Conservation (phyloP, 2,113 vertebrate genomes). For the Petroica traversi region DNA sequence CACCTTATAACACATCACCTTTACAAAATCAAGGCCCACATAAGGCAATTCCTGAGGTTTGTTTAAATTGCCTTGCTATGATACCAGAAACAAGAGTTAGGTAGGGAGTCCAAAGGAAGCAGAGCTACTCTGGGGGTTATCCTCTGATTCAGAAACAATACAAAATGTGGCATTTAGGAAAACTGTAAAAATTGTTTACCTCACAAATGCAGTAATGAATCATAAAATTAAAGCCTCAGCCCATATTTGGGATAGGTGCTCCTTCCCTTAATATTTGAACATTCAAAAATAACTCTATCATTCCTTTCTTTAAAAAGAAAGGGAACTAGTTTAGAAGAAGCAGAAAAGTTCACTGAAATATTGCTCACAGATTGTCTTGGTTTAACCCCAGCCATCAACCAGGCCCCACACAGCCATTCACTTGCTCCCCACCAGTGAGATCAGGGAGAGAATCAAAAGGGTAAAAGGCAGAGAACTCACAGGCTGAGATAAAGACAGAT, state of each 20-base stretch:
- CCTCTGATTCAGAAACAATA: background rate
- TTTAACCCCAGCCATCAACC: background rate
- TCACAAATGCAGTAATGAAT: background rate
- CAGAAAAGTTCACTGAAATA: background rate
- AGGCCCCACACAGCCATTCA: background rate
- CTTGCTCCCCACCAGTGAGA: background rate
- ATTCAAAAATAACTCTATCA: background rate
- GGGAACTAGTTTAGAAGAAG: background rate
- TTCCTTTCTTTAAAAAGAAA: background rate
- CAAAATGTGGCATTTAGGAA: background rate
- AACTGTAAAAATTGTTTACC: background rate
- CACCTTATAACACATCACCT: background rate
- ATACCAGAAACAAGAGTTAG: background rate
- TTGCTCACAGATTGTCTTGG: fast-evolving
- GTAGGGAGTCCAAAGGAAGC: background rate
- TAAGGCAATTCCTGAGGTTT: background rate
- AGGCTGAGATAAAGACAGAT: background rate
- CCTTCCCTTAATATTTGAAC: background rate
- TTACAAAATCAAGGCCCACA: background rate
- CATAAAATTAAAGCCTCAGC: background rate
- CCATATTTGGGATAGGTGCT: background rate
- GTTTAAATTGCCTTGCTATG: background rate
- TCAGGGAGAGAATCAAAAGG: background rate
- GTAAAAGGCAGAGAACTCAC: background rate
- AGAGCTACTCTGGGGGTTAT: background rate